Conservation (phyloP, 2,797 vertebrate species). For the Semotilus atromaculatus region DNA sequence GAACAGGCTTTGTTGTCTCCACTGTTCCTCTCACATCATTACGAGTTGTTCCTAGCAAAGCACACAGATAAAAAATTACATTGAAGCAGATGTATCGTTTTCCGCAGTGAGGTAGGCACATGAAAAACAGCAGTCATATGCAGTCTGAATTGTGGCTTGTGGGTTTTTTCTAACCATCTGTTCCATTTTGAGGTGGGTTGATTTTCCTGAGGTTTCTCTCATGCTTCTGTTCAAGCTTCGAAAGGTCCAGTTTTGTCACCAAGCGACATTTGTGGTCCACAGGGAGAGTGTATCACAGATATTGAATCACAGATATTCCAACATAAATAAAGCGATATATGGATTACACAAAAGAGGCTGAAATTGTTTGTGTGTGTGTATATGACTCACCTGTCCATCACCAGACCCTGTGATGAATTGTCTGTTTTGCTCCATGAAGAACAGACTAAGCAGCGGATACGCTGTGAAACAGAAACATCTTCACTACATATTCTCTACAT, state of each 20-base stretch:
- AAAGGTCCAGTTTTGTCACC: slow-evolving; percentile 80
- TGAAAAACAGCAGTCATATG: slow-evolving; percentile 3
- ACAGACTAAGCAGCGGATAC: slow-evolving; percentile 82
- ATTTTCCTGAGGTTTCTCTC: slow-evolving; percentile 54
- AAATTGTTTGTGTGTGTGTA: neutral
- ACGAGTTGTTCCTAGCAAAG: slow-evolving; percentile 54
- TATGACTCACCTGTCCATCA: slow-evolving; percentile 83
- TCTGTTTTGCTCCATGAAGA: slow-evolving; percentile 74
- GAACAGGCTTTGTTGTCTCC: slow-evolving; percentile 73
- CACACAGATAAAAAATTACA: slow-evolving; percentile 2
- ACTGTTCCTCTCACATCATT: slow-evolving; percentile 58
- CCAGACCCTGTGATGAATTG: slow-evolving; percentile 83
- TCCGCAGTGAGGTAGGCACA: slow-evolving; percentile 10
- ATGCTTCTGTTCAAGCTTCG: slow-evolving; percentile 79
- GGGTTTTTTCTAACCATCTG: slow-evolving; percentile 31
- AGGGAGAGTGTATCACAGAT: slow-evolving; percentile 85
- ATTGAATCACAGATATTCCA: slow-evolving; percentile 67
- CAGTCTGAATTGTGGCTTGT: slow-evolving; percentile 29
- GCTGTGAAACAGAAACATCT: slow-evolving; percentile 68
- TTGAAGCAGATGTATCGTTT: slow-evolving; percentile 20
- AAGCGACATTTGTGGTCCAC: slow-evolving; percentile 76
- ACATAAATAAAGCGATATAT: neutral
- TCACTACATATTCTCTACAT: neutral
- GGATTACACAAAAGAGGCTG: neutral
- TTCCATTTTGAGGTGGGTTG: slow-evolving; percentile 39